These are phyloP conservation scores for Caenorhabditis remanei DNA, from an alignment of 1,140 invertebrate genomes.

Conservation along the genomic window DNA sequence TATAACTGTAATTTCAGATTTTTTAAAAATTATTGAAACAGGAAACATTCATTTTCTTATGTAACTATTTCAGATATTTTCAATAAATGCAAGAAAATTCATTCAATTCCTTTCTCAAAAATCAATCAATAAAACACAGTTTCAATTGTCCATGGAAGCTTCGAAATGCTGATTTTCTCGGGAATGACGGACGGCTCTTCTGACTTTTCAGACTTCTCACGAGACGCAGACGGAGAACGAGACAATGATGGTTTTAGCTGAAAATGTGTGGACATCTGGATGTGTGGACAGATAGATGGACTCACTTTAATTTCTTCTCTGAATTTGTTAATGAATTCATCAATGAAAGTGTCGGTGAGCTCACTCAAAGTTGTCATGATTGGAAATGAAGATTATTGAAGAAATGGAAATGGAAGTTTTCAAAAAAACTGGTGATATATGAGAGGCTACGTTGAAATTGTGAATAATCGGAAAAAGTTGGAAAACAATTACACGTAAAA, in stretches of 20 bases:
- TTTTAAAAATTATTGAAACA: no score
- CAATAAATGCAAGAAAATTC: no score
- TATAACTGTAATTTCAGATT: no score
- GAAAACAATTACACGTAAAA: no score
- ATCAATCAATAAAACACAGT: no score
- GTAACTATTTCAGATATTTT: no score
- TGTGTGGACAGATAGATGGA: background rate
- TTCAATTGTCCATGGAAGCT: no score
- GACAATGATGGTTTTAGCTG: background rate
- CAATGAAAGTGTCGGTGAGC: background rate
- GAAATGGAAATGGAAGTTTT: background rate
- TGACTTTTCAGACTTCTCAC: background rate
- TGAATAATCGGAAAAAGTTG: no score
- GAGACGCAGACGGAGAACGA: background rate
- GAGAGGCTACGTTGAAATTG: no score
- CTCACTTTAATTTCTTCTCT: background rate
- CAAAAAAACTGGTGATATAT: no score
- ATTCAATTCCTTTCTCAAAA: no score
- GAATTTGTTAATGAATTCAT: constrained; percentile 3
- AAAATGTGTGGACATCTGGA: background rate
- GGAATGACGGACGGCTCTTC: background rate
- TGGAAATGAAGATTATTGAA: background rate
- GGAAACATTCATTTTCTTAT: no score
- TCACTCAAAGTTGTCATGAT: background rate
- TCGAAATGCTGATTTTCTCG: background rate